Evolutionary conservation across 1,140 invertebrate genomes (phyloP).

Genomic region (Drosophila ambigua): DNA sequence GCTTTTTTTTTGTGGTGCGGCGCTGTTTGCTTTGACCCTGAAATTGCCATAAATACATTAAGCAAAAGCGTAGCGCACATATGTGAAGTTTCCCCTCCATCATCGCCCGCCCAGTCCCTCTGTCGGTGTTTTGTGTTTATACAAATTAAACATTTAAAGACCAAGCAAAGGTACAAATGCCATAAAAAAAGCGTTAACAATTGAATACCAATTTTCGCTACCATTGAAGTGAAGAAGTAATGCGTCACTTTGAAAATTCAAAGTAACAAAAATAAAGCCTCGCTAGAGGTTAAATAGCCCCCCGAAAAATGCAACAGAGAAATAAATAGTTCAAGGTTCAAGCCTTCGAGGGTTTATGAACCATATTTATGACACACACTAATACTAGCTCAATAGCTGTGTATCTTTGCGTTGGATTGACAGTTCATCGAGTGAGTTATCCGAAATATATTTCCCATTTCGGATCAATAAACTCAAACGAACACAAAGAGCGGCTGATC

Average conservation of each 20-base stretch:
- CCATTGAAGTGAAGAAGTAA: slow-evolving; percentile 61
- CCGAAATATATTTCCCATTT: slow-evolving; percentile 12
- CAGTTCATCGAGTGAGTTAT: slow-evolving; percentile 34
- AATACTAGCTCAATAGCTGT: slow-evolving; percentile 24
- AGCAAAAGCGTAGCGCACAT: slow-evolving; percentile 67
- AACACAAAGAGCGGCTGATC: not conserved
- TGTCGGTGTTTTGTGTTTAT: slow-evolving; percentile 6
- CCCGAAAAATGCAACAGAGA: slow-evolving; percentile 31
- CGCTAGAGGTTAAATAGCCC: slow-evolving; percentile 43
- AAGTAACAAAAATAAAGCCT: slow-evolving; percentile 25
- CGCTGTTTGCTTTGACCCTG: slow-evolving; percentile 63
- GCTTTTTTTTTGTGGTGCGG: slow-evolving; percentile 13
- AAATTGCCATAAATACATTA: slow-evolving; percentile 81
- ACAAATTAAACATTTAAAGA: slow-evolving; percentile 27
- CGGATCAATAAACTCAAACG: slow-evolving; percentile 27
- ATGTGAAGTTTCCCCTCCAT: slow-evolving; percentile 40
- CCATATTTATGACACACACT: slow-evolving; percentile 28
- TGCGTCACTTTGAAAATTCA: slow-evolving; percentile 51
- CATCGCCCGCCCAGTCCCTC: not conserved
- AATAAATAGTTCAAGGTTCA: slow-evolving; percentile 35
- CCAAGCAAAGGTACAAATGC: slow-evolving; percentile 21
- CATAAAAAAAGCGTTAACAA: slow-evolving; percentile 64
- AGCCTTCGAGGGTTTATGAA: slow-evolving; percentile 22
- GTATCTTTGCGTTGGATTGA: slow-evolving; percentile 22
- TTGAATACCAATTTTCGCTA: slow-evolving; percentile 52